Evolutionary conservation across 2,113 vertebrate species (phyloP), one percentile per base, ranked within the genome.

Genomic region (Ctenodactylus gundi): DNA sequence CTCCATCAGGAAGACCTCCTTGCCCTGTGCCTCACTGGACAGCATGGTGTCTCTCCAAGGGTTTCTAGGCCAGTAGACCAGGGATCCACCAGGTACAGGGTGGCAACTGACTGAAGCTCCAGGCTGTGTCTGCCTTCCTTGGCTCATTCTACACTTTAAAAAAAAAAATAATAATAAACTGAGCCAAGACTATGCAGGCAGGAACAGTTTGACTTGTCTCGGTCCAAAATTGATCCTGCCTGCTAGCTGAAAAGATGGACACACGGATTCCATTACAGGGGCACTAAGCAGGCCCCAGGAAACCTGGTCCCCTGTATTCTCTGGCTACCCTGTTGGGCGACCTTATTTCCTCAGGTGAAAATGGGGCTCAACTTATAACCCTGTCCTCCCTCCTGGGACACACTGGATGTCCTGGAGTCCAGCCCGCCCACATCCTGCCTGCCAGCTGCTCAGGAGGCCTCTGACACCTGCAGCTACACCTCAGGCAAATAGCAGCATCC

Each of bases 121-220:
- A 1, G 14, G 31, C n/a, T 27, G 1, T 2, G 3, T 7, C 21
- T 55, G 20, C 3, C 25, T 31, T 5, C 6, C 11, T 39, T 6
- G 25, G 20, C 49, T 25, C 23, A 0, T 1, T n/a, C n/a, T n/a
- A 49, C 20, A 1, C 1, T 12, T 25, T 51, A n/a, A n/a, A n/a
- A n/a, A n/a, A n/a, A n/a, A n/a, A n/a, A n/a, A n/a, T n/a, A n/a
- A 20, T 6, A 44, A 31, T 34, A 64, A 11, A 34, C 3, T 21
- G 60, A 57, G 60, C 6, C 15, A 4, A 1, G 3, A 10, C 4
- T 18, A 4, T 1, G 4, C 21, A 23, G 20, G 20, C 1, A 0
- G 55, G 27, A 39, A 0, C 3, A 15, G 9, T 2, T 12, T 4
- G 0, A 4, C 0, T 10, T 2, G 2, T 14, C 60, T 76, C 0